Evolutionary conservation across 2,888 invertebrate genomes (phyloP).

Genomic region (Norana najaformis): DNA sequence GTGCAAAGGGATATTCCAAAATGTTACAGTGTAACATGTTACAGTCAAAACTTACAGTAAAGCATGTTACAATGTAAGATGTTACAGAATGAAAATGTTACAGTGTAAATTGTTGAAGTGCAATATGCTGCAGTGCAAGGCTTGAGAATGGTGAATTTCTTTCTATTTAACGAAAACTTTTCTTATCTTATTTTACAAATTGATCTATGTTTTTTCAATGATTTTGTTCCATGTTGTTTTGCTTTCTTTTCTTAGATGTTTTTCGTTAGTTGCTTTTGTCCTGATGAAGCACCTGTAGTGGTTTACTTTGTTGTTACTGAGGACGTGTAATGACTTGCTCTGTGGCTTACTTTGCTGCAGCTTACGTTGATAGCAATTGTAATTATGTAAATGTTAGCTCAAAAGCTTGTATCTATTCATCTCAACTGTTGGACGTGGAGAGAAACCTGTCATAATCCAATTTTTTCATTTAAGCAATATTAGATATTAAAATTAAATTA

Average conservation of each 20-base stretch:
- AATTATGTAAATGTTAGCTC: not conserved
- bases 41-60: not conserved
- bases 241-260: not conserved
- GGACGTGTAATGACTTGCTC: not conserved
- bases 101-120: not conserved
- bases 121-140: not conserved
- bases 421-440: not conserved
- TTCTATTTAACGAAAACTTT: not conserved
- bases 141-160: not conserved
- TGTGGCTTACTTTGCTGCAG: not conserved
- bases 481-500: not conserved
- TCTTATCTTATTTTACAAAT: not conserved
- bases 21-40: not conserved
- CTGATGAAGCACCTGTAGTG: not conserved
- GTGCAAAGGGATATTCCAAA: too few relatives aligned
- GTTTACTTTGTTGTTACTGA: not conserved
- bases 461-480: not conserved
- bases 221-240: not conserved
- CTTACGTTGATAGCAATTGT: not conserved
- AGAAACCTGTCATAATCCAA: not conserved
- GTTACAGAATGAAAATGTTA: not conserved
- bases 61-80: not conserved
- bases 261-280: not conserved
- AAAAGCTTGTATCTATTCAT: not conserved
- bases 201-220: not conserved